Evolutionary conservation across 2,113 vertebrate genomes (phyloP).

Genomic region (Sigmodon hispidus): DNA sequence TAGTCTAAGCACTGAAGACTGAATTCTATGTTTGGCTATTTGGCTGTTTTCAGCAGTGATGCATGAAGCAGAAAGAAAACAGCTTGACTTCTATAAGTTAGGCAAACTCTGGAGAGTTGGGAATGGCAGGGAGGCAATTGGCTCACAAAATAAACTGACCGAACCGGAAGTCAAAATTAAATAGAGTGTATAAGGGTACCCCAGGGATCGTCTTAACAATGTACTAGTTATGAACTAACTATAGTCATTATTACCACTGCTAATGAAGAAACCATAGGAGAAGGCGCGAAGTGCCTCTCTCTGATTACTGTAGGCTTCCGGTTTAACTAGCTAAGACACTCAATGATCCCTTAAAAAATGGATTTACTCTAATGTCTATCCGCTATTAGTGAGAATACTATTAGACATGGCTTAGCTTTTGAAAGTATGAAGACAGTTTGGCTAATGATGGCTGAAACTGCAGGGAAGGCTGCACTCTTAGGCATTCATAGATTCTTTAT

Average conservation of each 20-base stretch:
- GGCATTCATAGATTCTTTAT: conserved; percentile 41
- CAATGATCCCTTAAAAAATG: conserved; percentile 77
- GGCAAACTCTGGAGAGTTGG: conserved; percentile 69
- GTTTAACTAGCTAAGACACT: conserved; percentile 66
- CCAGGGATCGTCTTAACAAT: conserved; percentile 67
- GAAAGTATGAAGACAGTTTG: conserved; percentile 68
- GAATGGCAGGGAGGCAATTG: conserved; percentile 67
- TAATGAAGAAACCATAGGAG: conserved; percentile 77
- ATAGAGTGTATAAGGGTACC: conserved; percentile 50
- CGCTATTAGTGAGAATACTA: conserved; percentile 67
- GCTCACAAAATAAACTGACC: conserved; percentile 73
- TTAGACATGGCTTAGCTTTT: conserved; percentile 76
- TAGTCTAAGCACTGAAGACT: conserved; percentile 58
- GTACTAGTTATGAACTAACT: conserved; percentile 78
- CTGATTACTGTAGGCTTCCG: conserved; percentile 62
- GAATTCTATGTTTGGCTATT: conserved; percentile 76
- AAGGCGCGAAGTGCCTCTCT: conserved; percentile 59
- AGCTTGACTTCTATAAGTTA: conserved; percentile 72
- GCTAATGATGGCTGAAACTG: conserved; percentile 73
- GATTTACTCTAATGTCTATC: conserved; percentile 73
- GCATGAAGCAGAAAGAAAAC: conserved; percentile 71
- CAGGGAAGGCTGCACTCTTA: conserved; percentile 52
- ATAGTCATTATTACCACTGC: conserved; percentile 72
- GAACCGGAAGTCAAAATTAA: conserved; percentile 73
- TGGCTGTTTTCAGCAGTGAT: conserved; percentile 70